Base-by-base conservation (phyloP, 2,888 invertebrate species). In the Ethmia dodecea region DNA sequence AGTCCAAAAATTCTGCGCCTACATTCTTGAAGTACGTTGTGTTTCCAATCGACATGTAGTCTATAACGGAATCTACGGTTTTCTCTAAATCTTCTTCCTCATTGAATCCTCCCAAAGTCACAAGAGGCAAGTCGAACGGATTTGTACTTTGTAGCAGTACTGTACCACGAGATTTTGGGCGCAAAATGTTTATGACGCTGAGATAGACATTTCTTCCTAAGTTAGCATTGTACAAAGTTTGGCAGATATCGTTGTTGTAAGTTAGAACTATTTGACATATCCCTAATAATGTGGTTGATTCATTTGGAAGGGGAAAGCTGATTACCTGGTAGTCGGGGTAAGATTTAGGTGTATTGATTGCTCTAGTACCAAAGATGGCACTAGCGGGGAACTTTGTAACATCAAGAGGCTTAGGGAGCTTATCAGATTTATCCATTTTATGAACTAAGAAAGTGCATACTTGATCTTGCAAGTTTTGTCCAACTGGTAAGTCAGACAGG, bases 391-490 rank as follows among this genome's bases (percentile, higher is more conserved):
- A 65, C 22, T 42, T 11, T 10, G 25, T 8, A 10, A 11, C 5
- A 25, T 10, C 5, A 25, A 10, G 11, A n/a, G 10, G 25, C 3
- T 10, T 80, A 24, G 78, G 47, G 28, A 68, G 58, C 1, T 81
- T 76, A n/a, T 81, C 83, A 2, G 59, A 66, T 45, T 73, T 25
- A 5, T 11, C 5, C 11, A 73, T 22, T 80, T 70, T 5, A 80
- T 29, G n/a, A 83, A 54, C 39, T 83, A 84, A 33, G 80, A 60
- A 3, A 60, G 80, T 2, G 42, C 45, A n/a, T 75, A 80, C 80
- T 46, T 86, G 86, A 35, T 86, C 84, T 55, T 83, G 83, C 8
- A 86, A 60, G 53, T 84, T 83, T 54, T 68, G 58, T 10, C 86
- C 86, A 1, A 86, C 84, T 2, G 69, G 72, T 33, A 80, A 60